Base-by-base conservation (phyloP, 1,140 invertebrate genomes). In the Hesperophylax magnus region DNA sequence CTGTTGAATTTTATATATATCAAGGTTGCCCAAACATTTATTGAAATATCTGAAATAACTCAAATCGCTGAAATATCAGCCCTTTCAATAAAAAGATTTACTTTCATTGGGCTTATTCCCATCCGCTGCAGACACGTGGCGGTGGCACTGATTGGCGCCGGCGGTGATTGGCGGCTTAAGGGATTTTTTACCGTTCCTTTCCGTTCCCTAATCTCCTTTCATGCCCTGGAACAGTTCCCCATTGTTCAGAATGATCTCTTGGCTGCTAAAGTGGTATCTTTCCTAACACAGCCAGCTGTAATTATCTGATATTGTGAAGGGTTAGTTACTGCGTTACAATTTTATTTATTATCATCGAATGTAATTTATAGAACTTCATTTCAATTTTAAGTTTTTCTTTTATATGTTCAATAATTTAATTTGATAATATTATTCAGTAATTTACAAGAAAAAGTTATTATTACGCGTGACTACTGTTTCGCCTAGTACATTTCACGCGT, bases 121-220 rank as follows among this genome's bases (percentile, higher is more conserved):
- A 74, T 79, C 60, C 65, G 72, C 52, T 22, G 58, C 78, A 72
- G 27, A 79, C 78, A 72, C 78, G 58, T 65, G 34, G 58, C 39
- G 39, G 39, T 14, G 39, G 39, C 39, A 11, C 39, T 47, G 39
- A 47, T 47, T 47, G 39, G 39, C 34, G 18, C 53, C 78, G 18
- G 34, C 77, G 69, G 78, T 79, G 78, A 79, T 79, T 79, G 78
- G 78, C 78, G 39, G 78, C 78, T 79, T 76, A 79, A 39, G 69
- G 77, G 77, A 78, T 78, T 78, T 78, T 78, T 78, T 67, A 52
- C 52, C 24, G 60, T 79, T 24, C 17, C 20, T 27, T 54, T 31
- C 52, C 17, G n/a, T 8, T 24, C 24, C n/a, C 54, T 78, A 78
- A 78, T 78, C 63, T 65, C 63, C 14, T 78, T 78, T 47, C 34